Evolutionary conservation across 2,113 vertebrate species (phyloP).

Genomic region (Oncorhynchus masou): DNA sequence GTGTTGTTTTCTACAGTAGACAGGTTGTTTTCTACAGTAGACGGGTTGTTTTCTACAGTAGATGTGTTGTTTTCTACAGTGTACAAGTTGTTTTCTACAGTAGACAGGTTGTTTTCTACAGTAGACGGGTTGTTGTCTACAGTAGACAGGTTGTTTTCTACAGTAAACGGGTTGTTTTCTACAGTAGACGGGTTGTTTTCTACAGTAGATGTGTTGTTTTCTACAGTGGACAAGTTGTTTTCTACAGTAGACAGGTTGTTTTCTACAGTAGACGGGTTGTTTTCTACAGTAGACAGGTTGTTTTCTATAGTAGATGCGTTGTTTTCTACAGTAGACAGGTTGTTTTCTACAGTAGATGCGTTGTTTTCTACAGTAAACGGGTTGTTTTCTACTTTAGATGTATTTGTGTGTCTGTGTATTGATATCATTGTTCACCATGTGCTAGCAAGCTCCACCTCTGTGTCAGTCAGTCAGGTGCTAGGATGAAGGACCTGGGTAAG

Average conservation of each 20-base stretch:
- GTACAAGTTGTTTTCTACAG: neutral
- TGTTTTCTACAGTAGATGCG: constrained; percentile 7
- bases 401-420: neutral
- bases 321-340: neutral
- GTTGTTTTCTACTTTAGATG: too few relatives aligned
- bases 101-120: constrained; percentile 1
- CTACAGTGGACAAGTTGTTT: neutral
- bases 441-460: too few relatives aligned
- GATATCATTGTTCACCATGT: neutral
- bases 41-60: neutral
- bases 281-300: neutral
- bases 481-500: neutral
- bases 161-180: too few relatives aligned
- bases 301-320: neutral
- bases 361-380: neutral
- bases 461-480: too few relatives aligned
- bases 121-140: too few relatives aligned
- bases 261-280: too few relatives aligned
- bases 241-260: too few relatives aligned
- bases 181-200: neutral
- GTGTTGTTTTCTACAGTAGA: constrained; percentile 7
- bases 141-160: too few relatives aligned
- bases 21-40: neutral
- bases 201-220: neutral
- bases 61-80: constrained; percentile 5